Evolutionary conservation across 2,888 invertebrate genomes (phyloP).

Genomic region (Salticus scenicus): DNA sequence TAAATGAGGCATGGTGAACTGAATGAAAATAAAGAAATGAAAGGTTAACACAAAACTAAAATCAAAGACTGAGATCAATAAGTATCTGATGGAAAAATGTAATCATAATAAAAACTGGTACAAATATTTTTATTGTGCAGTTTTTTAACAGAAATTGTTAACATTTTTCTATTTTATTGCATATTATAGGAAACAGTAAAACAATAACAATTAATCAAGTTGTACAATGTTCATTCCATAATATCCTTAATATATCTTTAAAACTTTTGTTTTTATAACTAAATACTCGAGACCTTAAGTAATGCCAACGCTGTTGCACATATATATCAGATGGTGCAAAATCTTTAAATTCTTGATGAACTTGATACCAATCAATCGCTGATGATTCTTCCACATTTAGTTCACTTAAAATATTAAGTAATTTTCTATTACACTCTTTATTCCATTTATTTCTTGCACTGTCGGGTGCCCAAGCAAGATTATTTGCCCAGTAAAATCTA

Average conservation of each 20-base stretch:
- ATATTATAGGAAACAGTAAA: too few species aligned
- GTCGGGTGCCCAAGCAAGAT: not conserved
- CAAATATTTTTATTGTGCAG: too few species aligned
- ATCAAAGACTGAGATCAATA: too few species aligned
- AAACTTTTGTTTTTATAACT: not conserved
- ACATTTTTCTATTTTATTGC: too few species aligned
- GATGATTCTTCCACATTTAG: not conserved
- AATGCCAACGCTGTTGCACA: not conserved
- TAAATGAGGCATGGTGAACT: too few species aligned
- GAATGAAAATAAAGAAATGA: too few species aligned
- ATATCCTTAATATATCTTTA: not conserved
- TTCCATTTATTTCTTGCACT: not conserved
- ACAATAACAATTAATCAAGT: too few species aligned
- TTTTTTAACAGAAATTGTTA: too few species aligned
- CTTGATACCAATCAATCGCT: not conserved
- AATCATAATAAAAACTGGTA: too few species aligned
- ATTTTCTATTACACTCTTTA: not conserved
- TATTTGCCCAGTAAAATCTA: not conserved
- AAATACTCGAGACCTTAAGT: not conserved
- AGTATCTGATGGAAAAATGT: too few species aligned
- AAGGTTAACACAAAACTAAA: too few species aligned
- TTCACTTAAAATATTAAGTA: not conserved
- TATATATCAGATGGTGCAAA: not conserved
- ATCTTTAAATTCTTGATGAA: not conserved
- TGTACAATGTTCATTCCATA: not conserved